Evolutionary conservation across 2,113 vertebrate species (phyloP).

Genomic region (Proterorhinus semilunaris): DNA sequence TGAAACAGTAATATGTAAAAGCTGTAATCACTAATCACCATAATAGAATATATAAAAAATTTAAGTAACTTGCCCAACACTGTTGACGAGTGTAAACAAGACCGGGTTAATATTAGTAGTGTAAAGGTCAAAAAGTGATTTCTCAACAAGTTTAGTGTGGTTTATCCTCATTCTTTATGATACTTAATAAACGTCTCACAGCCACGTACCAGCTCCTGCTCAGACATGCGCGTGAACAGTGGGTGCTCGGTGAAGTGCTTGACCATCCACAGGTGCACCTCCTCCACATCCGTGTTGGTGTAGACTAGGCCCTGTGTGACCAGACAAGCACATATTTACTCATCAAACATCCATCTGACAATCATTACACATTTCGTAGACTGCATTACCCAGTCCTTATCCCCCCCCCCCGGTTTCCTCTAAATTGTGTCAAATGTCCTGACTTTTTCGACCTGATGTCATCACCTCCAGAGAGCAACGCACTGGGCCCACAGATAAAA

Average conservation of each 20-base stretch:
- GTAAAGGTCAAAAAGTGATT: too few species aligned
- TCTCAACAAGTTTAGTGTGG: too few species aligned
- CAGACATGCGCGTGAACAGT: conserved; percentile 78
- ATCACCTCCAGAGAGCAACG: conserved; percentile 30
- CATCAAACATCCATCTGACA: conserved; percentile 10
- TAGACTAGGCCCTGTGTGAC: conserved; percentile 84
- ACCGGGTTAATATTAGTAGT: too few species aligned
- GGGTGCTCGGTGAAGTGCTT: conserved; percentile 87
- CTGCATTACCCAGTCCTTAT: not conserved
- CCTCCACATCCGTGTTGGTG: conserved; percentile 88
- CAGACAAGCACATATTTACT: conserved; percentile 34
- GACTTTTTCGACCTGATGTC: conserved; percentile 22
- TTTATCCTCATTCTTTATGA: too few species aligned
- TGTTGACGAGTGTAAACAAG: too few species aligned
- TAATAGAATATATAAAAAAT: too few species aligned
- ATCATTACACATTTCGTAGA: not conserved
- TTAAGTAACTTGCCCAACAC: too few species aligned
- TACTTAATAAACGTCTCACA: conserved; percentile 9
- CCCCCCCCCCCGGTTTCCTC: not conserved
- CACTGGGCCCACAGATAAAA: conserved; percentile 43
- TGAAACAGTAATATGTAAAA: too few species aligned
- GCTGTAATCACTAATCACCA: too few species aligned
- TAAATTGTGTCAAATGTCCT: conserved; percentile 2
- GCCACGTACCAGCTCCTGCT: conserved; percentile 82
- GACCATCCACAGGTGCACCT: conserved; percentile 89